Percentiles rank a stretch among this genome's conserved stretches.
Conservation (phyloP, 2,797 vertebrate species). For the Adelosebastes latens region DNA sequence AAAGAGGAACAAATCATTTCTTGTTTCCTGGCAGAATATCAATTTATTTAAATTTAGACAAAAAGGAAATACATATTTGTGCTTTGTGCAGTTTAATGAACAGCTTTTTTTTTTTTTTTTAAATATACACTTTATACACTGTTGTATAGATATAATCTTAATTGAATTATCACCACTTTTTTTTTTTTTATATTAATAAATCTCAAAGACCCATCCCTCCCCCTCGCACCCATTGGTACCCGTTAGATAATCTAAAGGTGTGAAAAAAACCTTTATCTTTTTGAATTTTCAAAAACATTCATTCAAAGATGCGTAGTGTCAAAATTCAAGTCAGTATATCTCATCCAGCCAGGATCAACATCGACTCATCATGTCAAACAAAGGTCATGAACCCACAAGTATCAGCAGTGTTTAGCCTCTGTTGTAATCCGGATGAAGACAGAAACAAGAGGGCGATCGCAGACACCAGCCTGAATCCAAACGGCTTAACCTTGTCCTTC, state of each 20-base stretch:
- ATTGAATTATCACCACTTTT: conserved; percentile 65
- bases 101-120: conserved; percentile 69
- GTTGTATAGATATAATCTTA: conserved; percentile 75
- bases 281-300: conserved; percentile 84
- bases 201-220: conserved; percentile 68
- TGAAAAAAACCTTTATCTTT: conserved; percentile 67
- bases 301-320: conserved; percentile 78
- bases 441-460: conserved; percentile 23
- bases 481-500: conserved; percentile 29
- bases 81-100: conserved; percentile 82
- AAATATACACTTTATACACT: conserved; percentile 83
- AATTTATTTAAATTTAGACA: conserved; percentile 86
- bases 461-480: conserved; percentile 48
- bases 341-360: conserved; percentile 65
- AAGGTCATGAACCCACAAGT: conserved; percentile 36
- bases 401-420: conserved; percentile 43
- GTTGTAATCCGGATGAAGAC: conserved; percentile 56
- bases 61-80: conserved; percentile 85
- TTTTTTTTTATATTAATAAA: conserved; percentile 66
- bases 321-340: conserved; percentile 83
- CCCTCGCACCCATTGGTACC: conserved; percentile 27
- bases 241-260: conserved; percentile 72
- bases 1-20: conserved; percentile 47
- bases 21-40: conserved; percentile 82
- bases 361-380: conserved; percentile 48